phyloP scores from a whole-genome alignment of 2,113 vertebrate genomes.

The Toxotes chatareus region DNA sequence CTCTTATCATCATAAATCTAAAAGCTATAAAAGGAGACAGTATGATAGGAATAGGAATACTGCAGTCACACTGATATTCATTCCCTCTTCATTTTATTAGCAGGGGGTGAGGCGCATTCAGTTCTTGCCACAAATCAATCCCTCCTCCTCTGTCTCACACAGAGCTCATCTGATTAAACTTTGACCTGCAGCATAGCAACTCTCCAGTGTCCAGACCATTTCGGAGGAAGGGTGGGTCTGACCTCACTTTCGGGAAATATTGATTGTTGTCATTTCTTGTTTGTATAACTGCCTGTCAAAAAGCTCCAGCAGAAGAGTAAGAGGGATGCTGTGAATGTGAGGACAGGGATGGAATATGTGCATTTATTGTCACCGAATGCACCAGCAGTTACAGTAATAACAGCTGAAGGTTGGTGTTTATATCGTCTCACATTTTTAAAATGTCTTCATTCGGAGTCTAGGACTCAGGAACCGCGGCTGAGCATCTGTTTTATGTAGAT shows the following conservation, averaged over 20 bases:
- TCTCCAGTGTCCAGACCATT: not conserved
- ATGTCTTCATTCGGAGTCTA: not conserved
- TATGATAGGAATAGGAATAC: not conserved
- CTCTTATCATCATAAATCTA: not conserved
- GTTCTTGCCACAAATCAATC: not conserved
- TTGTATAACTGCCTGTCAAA: conserved; percentile 27
- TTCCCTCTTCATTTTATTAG: not conserved
- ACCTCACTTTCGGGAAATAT: conserved; percentile 33
- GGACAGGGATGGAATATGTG: not conserved
- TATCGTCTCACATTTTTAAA: not conserved
- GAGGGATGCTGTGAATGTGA: not conserved
- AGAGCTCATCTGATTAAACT: conserved; percentile 36
- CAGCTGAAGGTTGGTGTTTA: not conserved
- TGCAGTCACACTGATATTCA: not conserved
- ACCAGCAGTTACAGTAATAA: not conserved
- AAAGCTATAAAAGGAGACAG: not conserved
- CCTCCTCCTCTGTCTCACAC: not conserved
- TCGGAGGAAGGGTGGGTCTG: not conserved
- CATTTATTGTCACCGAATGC: not conserved
- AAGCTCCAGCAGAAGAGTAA: not conserved
- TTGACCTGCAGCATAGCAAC: conserved; percentile 5
- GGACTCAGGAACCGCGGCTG: not conserved
- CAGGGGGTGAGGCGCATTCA: not conserved
- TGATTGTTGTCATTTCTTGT: conserved; percentile 37
- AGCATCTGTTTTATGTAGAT: too few relatives aligned